Percentiles rank a stretch among this genome's conserved stretches.
phyloP scores from a whole-genome alignment of 2,888 invertebrate species.

The Cotesia congregata region DNA sequence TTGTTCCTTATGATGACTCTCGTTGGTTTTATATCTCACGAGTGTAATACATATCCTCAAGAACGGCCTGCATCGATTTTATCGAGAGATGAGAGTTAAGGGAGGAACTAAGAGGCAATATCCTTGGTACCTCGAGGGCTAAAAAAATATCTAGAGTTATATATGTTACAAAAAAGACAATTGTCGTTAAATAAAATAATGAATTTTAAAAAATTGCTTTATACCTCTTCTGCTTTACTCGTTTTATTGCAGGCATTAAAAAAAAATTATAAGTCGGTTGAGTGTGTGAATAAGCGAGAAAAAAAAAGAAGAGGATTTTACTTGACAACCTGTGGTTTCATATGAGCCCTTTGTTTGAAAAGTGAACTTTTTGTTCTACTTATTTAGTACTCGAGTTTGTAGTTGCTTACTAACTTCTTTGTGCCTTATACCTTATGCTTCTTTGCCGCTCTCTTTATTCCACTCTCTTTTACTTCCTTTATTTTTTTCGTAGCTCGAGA shows the following conservation, averaged over 20 bases:
- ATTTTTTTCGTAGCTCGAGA: neutral
- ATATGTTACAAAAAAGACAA: neutral
- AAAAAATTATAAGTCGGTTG: constrained; percentile 7
- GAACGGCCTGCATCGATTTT: neutral
- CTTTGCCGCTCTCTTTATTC: neutral
- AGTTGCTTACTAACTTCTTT: constrained; percentile 22
- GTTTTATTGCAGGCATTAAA: constrained; percentile 4
- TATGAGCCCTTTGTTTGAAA: constrained; percentile 9
- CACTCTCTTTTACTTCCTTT: neutral
- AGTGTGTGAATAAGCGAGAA: constrained; percentile 34
- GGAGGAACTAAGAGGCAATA: neutral
- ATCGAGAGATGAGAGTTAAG: neutral
- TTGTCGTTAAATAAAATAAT: neutral
- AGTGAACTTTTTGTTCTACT: constrained; percentile 11
- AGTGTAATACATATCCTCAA: neutral
- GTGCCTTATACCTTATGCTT: neutral
- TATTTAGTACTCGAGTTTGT: neutral
- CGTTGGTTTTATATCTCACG: neutral
- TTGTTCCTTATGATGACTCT: neutral
- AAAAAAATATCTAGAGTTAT: neutral
- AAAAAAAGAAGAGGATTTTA: constrained; percentile 14
- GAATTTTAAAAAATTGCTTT: constrained; percentile 3
- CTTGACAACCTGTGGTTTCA: constrained; percentile 15
- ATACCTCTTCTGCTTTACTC: neutral
- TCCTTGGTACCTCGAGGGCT: neutral